phyloP scores from a whole-genome alignment of 2,797 vertebrate species.

The Peromyscus nudipes region DNA sequence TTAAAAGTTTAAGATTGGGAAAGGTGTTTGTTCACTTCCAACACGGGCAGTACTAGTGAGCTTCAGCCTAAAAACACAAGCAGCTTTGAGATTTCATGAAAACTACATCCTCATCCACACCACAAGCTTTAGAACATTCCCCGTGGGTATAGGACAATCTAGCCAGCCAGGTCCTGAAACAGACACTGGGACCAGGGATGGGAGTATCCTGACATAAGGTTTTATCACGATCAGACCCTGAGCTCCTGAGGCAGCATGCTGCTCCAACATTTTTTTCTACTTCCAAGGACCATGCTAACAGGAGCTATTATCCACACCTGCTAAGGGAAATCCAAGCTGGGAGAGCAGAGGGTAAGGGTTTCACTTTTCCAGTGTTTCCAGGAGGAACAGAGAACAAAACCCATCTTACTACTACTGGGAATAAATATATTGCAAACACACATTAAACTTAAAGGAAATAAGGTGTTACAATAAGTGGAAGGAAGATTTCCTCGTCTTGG shows the following conservation, averaged over 20 bases:
- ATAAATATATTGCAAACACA: background rate
- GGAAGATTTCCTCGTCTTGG: background rate
- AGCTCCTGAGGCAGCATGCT: background rate
- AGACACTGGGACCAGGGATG: background rate
- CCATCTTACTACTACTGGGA: background rate
- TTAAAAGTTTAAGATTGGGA: background rate
- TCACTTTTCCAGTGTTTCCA: background rate
- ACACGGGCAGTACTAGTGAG: background rate
- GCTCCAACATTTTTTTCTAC: background rate
- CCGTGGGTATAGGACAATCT: background rate
- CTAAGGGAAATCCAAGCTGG: background rate
- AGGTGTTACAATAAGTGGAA: background rate
- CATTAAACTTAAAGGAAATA: background rate
- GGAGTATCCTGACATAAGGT: too few relatives aligned
- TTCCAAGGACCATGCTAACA: background rate
- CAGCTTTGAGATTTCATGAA: background rate
- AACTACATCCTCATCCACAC: background rate
- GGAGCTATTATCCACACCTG: background rate
- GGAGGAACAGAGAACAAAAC: background rate
- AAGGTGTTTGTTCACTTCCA: background rate
- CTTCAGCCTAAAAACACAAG: background rate
- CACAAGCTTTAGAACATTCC: background rate
- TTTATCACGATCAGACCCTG: background rate
- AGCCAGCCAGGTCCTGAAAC: background rate
- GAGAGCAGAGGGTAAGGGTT: background rate